Base-by-base conservation (phyloP, 2,888 invertebrate genomes). In the Lacanobia oleracea region DNA sequence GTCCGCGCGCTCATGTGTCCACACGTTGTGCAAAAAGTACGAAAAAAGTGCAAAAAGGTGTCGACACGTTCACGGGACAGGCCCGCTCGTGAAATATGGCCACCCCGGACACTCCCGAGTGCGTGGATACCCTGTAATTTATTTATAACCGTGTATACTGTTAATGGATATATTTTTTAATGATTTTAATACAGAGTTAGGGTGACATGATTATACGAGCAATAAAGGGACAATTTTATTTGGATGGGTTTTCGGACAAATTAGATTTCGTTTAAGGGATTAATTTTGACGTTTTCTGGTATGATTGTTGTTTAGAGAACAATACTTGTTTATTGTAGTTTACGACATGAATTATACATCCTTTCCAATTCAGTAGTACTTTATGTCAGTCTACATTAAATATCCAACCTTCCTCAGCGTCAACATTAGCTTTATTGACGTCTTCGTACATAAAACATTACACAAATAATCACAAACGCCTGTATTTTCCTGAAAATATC, bases 71-170 rank as follows among this genome's bases (percentile, higher is more conserved):
- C 87, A 77, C 81, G 78, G 84, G 85, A 87, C 85, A 86, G 83
- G 85, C 87, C 88, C 88, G 83, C 88, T 85, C 82, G 90, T 94
- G 89, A 94, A 90, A 91, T 93, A 93, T 92, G 88, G 91, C 89
- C 90, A 85, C 88, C 88, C 86, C 68, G 78, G 76, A 83, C 78
- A 79, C 84, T 75, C 72, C 82, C 77, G 73, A 83, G 85, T 83
- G 86, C 87, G 88, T 86, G 87, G 87, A 86, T 88, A 82, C 84
- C 79, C 86, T 84, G 79, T 89, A 90, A 91, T 90, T 89, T 93
- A 92, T 93, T 91, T 92, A 91, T 88, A 89, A 89, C 89, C 83
- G 61, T 83, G 86, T 84, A 81, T 81, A 81, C 80, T 77, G 86
- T 85, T 86, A 90, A 89, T 88, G 90, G 86, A 85, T 90, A 89